phyloP scores from a whole-genome alignment of 2,113 vertebrate genomes.

The Seriola dumerili region DNA sequence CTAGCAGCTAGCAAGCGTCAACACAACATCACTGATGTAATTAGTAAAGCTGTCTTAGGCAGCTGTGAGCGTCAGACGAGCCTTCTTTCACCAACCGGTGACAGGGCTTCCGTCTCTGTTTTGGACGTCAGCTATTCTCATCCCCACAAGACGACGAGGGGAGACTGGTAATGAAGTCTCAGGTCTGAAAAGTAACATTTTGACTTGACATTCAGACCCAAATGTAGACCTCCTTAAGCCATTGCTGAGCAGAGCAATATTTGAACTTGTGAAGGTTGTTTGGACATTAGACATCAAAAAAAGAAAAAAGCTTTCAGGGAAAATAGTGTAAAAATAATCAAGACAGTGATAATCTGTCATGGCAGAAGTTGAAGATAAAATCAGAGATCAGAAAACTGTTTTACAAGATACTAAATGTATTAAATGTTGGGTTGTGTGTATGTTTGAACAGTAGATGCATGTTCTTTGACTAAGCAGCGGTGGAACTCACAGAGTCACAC shows the following conservation, averaged over 20 bases:
- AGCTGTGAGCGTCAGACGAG: conserved; percentile 17
- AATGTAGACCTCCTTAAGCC: not conserved
- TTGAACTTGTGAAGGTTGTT: not conserved
- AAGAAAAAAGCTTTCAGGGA: not conserved
- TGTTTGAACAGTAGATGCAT: conserved; percentile 1
- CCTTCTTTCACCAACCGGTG: conserved; percentile 4
- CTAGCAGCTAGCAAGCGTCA: conserved; percentile 14
- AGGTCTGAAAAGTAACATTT: not conserved
- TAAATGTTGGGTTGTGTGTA: not conserved
- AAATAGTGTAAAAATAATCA: not conserved
- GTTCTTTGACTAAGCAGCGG: not conserved
- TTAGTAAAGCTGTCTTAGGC: conserved; percentile 36
- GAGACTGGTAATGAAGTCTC: not conserved
- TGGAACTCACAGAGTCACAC: not conserved
- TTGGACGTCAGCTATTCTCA: not conserved
- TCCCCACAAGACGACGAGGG: not conserved
- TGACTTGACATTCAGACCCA: not conserved
- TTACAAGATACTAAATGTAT: not conserved
- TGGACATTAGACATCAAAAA: not conserved
- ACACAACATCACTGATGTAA: conserved; percentile 29
- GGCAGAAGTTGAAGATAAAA: not conserved
- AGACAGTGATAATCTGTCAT: not conserved
- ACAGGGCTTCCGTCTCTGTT: not conserved
- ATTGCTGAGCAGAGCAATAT: not conserved
- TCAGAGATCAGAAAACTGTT: not conserved